Percentiles rank a stretch among this genome's conserved stretches.
Conservation (phyloP, 1,140 invertebrate species). For the Drosophila triauraria region DNA sequence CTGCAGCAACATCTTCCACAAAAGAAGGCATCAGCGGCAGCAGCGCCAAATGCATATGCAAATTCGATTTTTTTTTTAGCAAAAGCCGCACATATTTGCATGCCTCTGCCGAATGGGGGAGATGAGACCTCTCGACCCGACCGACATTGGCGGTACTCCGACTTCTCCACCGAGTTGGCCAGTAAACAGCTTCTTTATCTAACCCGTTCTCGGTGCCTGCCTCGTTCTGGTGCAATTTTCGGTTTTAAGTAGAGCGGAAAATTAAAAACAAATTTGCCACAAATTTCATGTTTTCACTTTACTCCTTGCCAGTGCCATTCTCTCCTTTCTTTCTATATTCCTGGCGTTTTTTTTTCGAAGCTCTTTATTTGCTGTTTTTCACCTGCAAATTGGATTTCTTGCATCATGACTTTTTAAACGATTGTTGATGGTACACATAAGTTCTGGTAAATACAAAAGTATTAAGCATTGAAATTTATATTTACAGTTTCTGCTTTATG, state of each 20-base stretch:
- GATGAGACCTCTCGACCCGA: neutral
- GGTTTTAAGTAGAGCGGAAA: slow-evolving; percentile 78
- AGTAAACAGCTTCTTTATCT: slow-evolving; percentile 77
- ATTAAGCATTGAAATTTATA: neutral
- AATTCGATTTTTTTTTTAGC: slow-evolving; percentile 66
- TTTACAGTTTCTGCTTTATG: too few species aligned
- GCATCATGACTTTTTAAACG: slow-evolving; percentile 23
- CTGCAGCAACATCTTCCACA: slow-evolving; percentile 27
- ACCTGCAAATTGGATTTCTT: slow-evolving; percentile 60
- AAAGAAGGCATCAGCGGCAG: slow-evolving; percentile 37
- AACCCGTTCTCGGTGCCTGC: slow-evolving; percentile 50
- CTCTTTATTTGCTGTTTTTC: slow-evolving; percentile 32
- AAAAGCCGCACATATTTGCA: slow-evolving; percentile 70
- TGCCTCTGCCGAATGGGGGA: slow-evolving; percentile 9
- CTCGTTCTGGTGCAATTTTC: slow-evolving; percentile 61
- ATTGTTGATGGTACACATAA: slow-evolving; percentile 25
- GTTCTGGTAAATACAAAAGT: neutral
- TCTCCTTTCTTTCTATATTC: neutral
- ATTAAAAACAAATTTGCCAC: slow-evolving; percentile 79
- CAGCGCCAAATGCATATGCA: slow-evolving; percentile 70
- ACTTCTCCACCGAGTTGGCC: slow-evolving; percentile 13
- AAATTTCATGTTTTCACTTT: slow-evolving; percentile 64
- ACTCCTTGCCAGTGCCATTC: slow-evolving; percentile 10
- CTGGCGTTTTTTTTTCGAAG: neutral
- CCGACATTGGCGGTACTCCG: slow-evolving; percentile 1